Base-by-base conservation (phyloP, 2,797 vertebrate genomes). In the Onychomys leucogaster region DNA sequence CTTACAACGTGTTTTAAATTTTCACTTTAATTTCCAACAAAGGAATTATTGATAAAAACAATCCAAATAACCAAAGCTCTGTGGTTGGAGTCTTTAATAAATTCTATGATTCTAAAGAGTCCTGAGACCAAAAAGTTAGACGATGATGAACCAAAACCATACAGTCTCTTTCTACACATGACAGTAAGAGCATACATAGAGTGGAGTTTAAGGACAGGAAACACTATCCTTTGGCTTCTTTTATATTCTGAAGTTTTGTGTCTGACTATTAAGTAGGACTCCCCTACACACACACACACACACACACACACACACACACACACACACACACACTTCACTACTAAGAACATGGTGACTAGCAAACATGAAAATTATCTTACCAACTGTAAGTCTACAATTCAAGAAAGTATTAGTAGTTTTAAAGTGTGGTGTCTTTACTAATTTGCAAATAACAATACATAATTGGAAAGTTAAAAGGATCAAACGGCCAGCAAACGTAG, bases 331-430 rank as follows among this genome's bases (percentile, higher is more conserved):
- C 69, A n/a, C 5, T 94, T 94, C 3, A 17, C 46, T 84, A 37
- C 46, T 14, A 13, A 71, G 41, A 94, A 89, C 37, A 86, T 27
- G 46, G 10, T 63, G 25, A 94, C 5, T 23, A 89, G 32, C 34
- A 96, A 83, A 76, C 27, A 69, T 37, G 69, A 90, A 85, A 67
- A 73, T 82, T 49, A 92, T 32, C 23, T 92, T 88, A 84, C 55
- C 55, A 89, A 78, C 76, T 89, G 13, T 85, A 96, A 94, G 92
- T 94, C 69, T 82, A 7, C 52, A 93, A 91, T 59, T 55, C 17
- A 97, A 75, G 37, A 95, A 80, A 86, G 0, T 34, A 59, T 63
- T 67, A 89, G 17, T 41, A 93, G 63, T 78, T 67, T 78, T 29
- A 21, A 82, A 85, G 59, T 27, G 23, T 63, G 52, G 5, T 57